Evolutionary conservation across 2,888 invertebrate genomes (phyloP).

Genomic region (Caenorhabditis panamensis): DNA sequence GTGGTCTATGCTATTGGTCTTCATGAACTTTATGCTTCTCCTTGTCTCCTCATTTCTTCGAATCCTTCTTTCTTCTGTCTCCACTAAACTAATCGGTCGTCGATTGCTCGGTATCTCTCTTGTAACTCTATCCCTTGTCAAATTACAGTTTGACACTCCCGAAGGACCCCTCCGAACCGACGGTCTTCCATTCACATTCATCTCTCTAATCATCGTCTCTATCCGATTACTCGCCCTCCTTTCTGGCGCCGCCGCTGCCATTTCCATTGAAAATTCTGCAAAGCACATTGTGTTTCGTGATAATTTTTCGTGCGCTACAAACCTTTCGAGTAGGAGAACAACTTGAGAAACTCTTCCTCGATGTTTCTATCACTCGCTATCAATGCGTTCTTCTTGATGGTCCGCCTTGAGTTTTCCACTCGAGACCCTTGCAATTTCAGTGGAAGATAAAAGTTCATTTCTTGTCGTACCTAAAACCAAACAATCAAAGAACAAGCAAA

Average conservation of each 20-base stretch:
- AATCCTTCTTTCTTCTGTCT: constrained; percentile 55
- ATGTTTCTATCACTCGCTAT: constrained; percentile 70
- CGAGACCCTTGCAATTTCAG: constrained; percentile 78
- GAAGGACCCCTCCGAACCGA: constrained; percentile 27
- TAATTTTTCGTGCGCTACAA: background rate
- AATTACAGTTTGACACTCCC: constrained; percentile 37
- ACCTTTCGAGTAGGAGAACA: constrained; percentile 76
- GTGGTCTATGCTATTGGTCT: constrained; percentile 62
- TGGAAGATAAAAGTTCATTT: constrained; percentile 77
- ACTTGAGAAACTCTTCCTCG: constrained; percentile 76
- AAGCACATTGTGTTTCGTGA: background rate
- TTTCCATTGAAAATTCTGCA: constrained; percentile 48
- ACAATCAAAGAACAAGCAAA: background rate
- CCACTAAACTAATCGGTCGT: constrained; percentile 61
- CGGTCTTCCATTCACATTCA: constrained; percentile 52
- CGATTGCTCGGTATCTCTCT: constrained; percentile 37
- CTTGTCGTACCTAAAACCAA: constrained; percentile 66
- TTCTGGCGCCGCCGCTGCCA: constrained; percentile 30
- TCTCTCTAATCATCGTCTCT: constrained; percentile 68
- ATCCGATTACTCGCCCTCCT: constrained; percentile 53
- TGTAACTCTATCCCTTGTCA: constrained; percentile 42
- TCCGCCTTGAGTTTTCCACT: constrained; percentile 69
- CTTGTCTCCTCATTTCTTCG: constrained; percentile 53
- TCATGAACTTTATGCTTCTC: constrained; percentile 62
- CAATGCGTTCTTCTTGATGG: constrained; percentile 58